These are phyloP conservation scores for Acanthisitta chloris DNA, from an alignment of 2,113 vertebrate genomes.

Conservation along the genomic window DNA sequence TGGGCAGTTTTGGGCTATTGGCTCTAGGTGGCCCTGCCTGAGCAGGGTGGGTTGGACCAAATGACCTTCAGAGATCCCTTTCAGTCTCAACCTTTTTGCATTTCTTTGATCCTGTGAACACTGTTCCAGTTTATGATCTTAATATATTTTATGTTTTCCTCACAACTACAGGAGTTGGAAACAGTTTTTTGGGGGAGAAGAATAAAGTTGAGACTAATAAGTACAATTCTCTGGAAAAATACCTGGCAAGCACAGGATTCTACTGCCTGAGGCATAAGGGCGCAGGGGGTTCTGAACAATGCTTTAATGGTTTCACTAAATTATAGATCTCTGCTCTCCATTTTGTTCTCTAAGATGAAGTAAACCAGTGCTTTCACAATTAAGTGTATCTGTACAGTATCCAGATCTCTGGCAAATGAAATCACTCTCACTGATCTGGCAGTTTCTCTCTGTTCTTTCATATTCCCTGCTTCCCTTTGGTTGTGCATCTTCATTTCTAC, in stretches of 20 bases:
- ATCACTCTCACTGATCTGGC: background rate
- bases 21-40: background rate
- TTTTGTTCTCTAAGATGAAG: background rate
- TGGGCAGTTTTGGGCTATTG: rapidly evolving
- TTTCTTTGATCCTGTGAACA: background rate
- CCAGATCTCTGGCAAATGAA: background rate
- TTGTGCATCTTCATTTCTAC: background rate
- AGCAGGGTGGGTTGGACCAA: background rate
- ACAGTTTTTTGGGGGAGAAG: background rate
- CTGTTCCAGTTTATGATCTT: background rate
- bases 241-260: background rate
- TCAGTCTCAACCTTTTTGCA: background rate
- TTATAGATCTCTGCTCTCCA: background rate
- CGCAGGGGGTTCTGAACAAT: rapidly evolving
- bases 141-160: background rate
- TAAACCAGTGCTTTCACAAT: background rate
- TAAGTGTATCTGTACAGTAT: background rate
- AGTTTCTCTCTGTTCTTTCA: background rate
- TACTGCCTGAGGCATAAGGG: background rate
- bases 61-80: background rate
- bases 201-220: background rate
- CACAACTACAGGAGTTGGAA: background rate
- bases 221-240: background rate
- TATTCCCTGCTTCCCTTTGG: background rate
- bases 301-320: background rate